Evolutionary conservation across 2,888 invertebrate genomes (phyloP).

Genomic region (Petrolisthes manimaculis): DNA sequence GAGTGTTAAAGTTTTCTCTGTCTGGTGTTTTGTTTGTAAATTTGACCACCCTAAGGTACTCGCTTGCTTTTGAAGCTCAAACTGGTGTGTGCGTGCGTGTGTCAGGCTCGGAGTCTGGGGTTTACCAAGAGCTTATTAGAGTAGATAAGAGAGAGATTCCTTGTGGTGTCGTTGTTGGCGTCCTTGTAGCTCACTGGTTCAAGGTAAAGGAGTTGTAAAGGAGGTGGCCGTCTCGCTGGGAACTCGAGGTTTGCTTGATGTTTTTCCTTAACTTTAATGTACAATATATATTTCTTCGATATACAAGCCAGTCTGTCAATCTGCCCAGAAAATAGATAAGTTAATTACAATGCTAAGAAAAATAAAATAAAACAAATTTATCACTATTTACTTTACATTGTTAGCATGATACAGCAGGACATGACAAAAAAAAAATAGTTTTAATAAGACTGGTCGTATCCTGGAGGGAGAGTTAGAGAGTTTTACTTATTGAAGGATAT

Average conservation of each 20-base stretch:
- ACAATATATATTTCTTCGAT: slow-evolving; percentile 26
- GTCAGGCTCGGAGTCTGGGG: slow-evolving; percentile 30
- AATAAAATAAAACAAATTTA: slow-evolving; percentile 21
- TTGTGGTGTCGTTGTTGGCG: slow-evolving; percentile 31
- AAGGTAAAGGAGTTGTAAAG: slow-evolving; percentile 18
- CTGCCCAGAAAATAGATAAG: slow-evolving; percentile 2
- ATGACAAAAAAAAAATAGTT: no score
- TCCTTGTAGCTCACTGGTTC: slow-evolving; percentile 32
- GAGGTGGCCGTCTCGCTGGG: slow-evolving; percentile 38
- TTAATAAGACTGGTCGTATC: no score
- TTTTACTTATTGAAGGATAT: no score
- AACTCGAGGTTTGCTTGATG: slow-evolving; percentile 43
- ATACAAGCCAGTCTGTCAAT: slow-evolving; percentile 17
- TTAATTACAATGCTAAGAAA: slow-evolving; percentile 8
- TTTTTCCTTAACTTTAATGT: slow-evolving; percentile 33
- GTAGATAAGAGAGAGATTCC: slow-evolving; percentile 41
- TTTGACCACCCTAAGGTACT: background rate
- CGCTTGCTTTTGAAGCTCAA: slow-evolving; percentile 40
- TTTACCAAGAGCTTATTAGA: slow-evolving; percentile 48
- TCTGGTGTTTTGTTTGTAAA: background rate
- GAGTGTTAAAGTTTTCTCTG: background rate
- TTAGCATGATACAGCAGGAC: background rate
- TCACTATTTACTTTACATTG: slow-evolving; percentile 11
- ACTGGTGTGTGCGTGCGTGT: slow-evolving; percentile 41
- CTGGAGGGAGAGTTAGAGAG: no score